Conservation (phyloP, 1,140 invertebrate species). For the Cydia fagiglandana region DNA sequence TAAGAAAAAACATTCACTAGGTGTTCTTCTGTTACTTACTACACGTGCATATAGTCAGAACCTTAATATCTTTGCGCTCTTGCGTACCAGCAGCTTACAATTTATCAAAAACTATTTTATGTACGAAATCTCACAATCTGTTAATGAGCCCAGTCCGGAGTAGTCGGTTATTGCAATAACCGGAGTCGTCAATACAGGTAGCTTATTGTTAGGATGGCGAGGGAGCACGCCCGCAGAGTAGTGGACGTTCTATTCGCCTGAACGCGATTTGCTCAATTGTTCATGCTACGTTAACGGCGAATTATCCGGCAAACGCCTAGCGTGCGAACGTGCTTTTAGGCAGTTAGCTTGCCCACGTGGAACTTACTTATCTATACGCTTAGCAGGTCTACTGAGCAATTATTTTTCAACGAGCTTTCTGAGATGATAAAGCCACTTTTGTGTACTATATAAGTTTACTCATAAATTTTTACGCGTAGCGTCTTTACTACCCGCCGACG, state of each 20-base stretch:
- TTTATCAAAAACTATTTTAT: background rate
- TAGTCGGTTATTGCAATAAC: constrained; percentile 1
- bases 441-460: background rate
- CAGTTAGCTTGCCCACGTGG: constrained; percentile 30
- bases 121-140: background rate
- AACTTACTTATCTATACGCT: constrained; percentile 30
- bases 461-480: background rate
- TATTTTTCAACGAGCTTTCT: constrained; percentile 20
- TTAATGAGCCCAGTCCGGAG: constrained; percentile 12
- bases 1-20: too few species aligned
- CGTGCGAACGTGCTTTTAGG: constrained; percentile 27
- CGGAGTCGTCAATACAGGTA: constrained; percentile 17
- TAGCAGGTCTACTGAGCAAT: constrained; percentile 27
- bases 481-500: background rate
- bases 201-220: constrained; percentile 29
- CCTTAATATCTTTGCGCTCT: too few species aligned
- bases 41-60: too few species aligned
- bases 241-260: constrained; percentile 7
- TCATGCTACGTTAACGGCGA: constrained; percentile 28
- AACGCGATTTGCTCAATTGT: constrained; percentile 24
- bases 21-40: too few species aligned
- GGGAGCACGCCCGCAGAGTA: constrained; percentile 14
- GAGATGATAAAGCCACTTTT: constrained; percentile 15
- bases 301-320: constrained; percentile 26
- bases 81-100: too few species aligned